These are phyloP conservation scores for Triops longicaudatus DNA, from an alignment of 1,140 invertebrate genomes.

Conservation along the genomic window DNA sequence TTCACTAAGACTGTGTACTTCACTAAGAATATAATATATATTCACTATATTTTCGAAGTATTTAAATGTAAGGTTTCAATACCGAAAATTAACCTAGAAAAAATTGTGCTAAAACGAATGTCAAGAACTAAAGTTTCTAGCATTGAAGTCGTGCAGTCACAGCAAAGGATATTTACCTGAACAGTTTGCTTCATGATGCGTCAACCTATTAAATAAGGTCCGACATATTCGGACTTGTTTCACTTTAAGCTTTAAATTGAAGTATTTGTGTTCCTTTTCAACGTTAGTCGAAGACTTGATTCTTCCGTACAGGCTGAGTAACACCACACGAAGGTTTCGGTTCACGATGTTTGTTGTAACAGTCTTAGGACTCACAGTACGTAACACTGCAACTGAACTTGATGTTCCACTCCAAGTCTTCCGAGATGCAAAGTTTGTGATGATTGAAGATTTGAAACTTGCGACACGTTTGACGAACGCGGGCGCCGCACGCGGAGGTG, in stretches of 20 bases:
- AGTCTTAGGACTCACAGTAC: neutral
- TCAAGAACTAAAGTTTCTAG: too few species aligned
- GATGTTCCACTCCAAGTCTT: neutral
- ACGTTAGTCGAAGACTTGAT: neutral
- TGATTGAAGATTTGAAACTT: conserved; percentile 15
- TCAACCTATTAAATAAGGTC: neutral
- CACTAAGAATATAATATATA: too few species aligned
- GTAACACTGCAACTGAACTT: neutral
- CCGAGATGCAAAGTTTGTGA: neutral
- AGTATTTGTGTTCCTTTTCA: neutral
- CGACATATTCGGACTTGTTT: conserved; percentile 1
- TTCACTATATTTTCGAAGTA: too few species aligned
- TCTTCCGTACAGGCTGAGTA: neutral
- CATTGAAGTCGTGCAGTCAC: neutral
- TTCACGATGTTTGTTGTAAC: neutral
- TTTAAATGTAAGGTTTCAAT: too few species aligned
- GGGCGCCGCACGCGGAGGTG: conserved; percentile 12
- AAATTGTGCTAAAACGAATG: too few species aligned
- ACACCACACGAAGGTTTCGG: neutral
- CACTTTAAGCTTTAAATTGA: neutral
- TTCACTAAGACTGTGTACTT: too few species aligned
- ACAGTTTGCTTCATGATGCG: neutral
- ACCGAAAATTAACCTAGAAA: too few species aligned
- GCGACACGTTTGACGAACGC: conserved; percentile 13
- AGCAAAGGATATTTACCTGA: neutral